phyloP scores from a whole-genome alignment of 2,113 vertebrate genomes.

The Myrmecophaga tridactyla region DNA sequence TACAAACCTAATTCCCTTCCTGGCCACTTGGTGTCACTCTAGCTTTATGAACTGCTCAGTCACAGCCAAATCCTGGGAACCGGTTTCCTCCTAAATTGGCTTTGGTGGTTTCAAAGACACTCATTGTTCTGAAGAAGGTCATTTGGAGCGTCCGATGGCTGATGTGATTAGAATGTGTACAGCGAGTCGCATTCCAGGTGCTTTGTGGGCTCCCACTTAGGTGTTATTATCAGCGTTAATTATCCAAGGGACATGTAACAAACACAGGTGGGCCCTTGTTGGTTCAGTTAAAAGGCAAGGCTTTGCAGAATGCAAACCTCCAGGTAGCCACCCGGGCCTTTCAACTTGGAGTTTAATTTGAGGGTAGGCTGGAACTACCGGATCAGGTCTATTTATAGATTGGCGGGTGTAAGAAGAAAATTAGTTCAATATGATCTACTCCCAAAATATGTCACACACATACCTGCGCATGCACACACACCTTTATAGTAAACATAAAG shows the following conservation, averaged over 20 bases:
- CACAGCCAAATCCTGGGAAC: not conserved
- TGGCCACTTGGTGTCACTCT: constrained; percentile 85
- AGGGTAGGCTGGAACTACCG: not conserved
- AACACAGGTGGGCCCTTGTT: constrained; percentile 69
- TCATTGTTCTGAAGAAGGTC: constrained; percentile 78
- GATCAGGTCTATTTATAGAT: constrained; percentile 19
- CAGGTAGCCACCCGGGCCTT: constrained; percentile 39
- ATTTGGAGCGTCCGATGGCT: constrained; percentile 65
- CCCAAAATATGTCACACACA: not conserved
- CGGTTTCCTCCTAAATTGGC: constrained; percentile 45
- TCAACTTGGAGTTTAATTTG: constrained; percentile 57
- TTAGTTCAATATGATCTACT: constrained; percentile 5
- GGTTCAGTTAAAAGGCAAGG: constrained; percentile 68
- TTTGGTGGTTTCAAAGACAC: constrained; percentile 69
- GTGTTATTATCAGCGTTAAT: constrained; percentile 76
- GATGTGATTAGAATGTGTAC: constrained; percentile 75
- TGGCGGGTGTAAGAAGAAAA: constrained; percentile 46
- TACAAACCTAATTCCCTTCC: constrained; percentile 53
- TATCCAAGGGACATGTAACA: constrained; percentile 68
- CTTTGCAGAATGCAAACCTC: constrained; percentile 47
- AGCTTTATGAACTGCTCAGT: constrained; percentile 76
- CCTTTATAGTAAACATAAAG: not conserved
- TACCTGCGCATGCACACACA: not conserved
- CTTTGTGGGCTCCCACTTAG: constrained; percentile 67
- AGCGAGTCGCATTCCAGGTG: constrained; percentile 61